These are phyloP conservation scores for Lepas anatifera DNA, from an alignment of 2,888 invertebrate species.

Conservation along the genomic window DNA sequence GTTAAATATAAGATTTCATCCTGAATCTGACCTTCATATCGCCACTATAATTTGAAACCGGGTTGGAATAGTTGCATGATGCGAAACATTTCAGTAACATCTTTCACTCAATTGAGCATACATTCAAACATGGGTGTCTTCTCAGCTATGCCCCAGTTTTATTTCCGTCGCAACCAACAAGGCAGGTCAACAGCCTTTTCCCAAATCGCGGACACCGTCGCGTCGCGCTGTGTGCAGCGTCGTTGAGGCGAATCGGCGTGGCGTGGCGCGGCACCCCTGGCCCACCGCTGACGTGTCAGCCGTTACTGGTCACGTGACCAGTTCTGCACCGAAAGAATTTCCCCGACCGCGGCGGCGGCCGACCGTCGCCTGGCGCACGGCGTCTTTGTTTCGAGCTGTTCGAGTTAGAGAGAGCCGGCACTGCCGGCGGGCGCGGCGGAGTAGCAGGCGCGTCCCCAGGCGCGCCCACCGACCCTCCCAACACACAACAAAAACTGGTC, in stretches of 20 bases:
- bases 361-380: no score
- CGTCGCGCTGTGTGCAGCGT: background rate
- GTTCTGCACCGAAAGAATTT: conserved; percentile 9
- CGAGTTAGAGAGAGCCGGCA: background rate
- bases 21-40: no score
- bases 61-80: no score
- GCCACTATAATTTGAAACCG: no score
- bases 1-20: no score
- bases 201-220: background rate
- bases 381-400: conserved; percentile 11
- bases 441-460: background rate
- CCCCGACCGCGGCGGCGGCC: background rate
- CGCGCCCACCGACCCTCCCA: background rate
- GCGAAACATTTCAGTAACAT: no score
- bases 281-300: background rate
- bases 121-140: no score
- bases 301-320: background rate
- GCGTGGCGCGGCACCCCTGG: background rate
- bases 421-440: background rate
- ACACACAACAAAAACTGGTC: background rate
- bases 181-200: no score
- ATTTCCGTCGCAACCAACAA: no score
- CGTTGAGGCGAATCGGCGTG: background rate
- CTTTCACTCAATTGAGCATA: no score
- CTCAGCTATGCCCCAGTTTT: no score